Base-by-base conservation (phyloP, 2,113 vertebrate genomes). In the Puma concolor region DNA sequence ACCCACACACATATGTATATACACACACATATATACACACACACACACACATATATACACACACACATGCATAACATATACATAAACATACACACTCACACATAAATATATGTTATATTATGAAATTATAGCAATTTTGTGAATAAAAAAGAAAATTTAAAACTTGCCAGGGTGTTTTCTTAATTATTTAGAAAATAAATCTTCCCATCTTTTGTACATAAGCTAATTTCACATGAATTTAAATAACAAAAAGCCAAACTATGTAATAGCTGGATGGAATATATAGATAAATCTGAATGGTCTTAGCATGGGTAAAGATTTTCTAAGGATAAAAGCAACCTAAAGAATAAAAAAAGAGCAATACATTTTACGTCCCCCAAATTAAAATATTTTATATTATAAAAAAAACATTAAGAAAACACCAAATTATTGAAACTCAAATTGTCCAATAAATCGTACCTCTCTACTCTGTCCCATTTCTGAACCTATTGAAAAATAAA, bases 111-210 rank as follows among this genome's bases (percentile, higher is more conserved):
- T 76, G 50, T 17, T 36, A 52, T 77, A 41, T 85, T 21, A 77
- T 38, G 82, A 93, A 74, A 19, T 82, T 25, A 54, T 91, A 36
- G 9, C 23, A 82, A 77, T 54, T 60, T 76, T 91, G 13, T 87
- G 9, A 52, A 29, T n/a, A 72, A 91, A 72, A 67, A 92, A 36
- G 27, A 41, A 48, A 76, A 38, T 85, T 33, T 2, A 89, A 85
- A 93, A 72, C 12, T 71, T 90, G 36, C n/a, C 31, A 60, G 44
- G 0, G 2, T 81, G 4, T 97, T 95, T 95, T 93, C 44, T 90
- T 91, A 97, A 91, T 84, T 91, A 57, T 67, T 86, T 74, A 41
- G 64, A 66, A 93, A 93, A 72, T 29, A 81, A 81, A 91, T 82
- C 54, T 72, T 66, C 21, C 74, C 16, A 29, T 31, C 63, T 90